Evolutionary conservation across 2,888 invertebrate species (phyloP).

Genomic region (Morinoia aosen): DNA sequence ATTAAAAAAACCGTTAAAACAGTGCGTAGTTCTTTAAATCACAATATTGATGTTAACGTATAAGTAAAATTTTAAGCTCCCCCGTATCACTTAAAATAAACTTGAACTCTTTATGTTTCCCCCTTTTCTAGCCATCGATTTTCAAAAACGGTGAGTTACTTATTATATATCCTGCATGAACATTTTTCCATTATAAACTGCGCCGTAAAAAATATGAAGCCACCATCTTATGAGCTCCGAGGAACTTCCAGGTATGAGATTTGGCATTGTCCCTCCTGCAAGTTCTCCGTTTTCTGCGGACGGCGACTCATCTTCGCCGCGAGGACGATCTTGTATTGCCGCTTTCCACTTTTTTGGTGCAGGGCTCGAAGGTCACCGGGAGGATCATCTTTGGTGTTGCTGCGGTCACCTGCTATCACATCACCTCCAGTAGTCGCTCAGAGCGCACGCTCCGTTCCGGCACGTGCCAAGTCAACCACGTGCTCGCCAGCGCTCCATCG

Average conservation of each 20-base stretch:
- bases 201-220: too few species aligned
- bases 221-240: neutral
- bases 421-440: conserved; percentile 5
- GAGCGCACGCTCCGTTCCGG: conserved; percentile 21
- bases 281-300: neutral
- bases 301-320: conserved; percentile 45
- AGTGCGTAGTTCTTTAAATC: too few species aligned
- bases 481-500: neutral
- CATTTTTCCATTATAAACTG: too few species aligned
- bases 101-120: too few species aligned
- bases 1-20: too few species aligned
- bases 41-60: too few species aligned
- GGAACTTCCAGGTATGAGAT: neutral
- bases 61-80: too few species aligned
- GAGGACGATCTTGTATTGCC: conserved; percentile 39
- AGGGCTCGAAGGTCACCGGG: conserved; percentile 42
- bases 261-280: neutral
- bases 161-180: too few species aligned
- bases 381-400: conserved; percentile 43
- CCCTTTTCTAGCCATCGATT: too few species aligned
- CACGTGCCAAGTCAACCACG: conserved; percentile 12
- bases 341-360: conserved; percentile 49
- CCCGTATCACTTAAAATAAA: too few species aligned
- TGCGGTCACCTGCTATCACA: conserved; percentile 31
- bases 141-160: too few species aligned